Evolutionary conservation across 2,113 vertebrate species (phyloP), one percentile per base, ranked within the genome.

Genomic region (Microcebus jonahi): DNA sequence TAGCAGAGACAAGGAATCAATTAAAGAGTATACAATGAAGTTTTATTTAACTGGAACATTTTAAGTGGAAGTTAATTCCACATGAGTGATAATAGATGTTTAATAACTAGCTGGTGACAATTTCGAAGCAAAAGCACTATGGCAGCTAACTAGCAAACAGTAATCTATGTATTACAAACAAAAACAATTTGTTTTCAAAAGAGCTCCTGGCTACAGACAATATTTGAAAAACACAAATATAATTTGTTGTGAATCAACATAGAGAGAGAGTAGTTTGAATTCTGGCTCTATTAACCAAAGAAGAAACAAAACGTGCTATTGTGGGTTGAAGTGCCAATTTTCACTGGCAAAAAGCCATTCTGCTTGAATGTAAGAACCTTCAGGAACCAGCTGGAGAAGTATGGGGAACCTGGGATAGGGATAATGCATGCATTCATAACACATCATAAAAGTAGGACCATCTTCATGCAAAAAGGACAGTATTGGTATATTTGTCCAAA

Each of bases 21-120:
- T 95, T 92, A 95, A 71, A 94, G 88, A 87, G 83, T 84, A 96
- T 92, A 94, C 94, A 97, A 95, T 80, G 85, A 95, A 94, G 86
- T 97, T 89, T 94, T 97, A 96, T 97, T 96, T 97, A 96, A 97
- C 73, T 73, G 92, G 95, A 94, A 96, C n/a, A 2, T 96, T 97
- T 98, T 98, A 97, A 97, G 93, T 97, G 94, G 92, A 93, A 97
- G 82, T 96, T 97, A 97, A 97, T 97, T 97, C 95, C 96, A 96
- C 97, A 97, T 95, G 93, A 97, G 86, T 15, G 93, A 91, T 97
- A 97, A 98, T 84, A 95, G 96, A 97, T 96, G 83, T 95, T 96
- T 97, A 98, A 97, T 97, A 98, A 98, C 93, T 91, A 97, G 93
- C 65, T 97, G 90, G 91, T 95, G 86, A 97, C 83, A 95, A 96